Evolutionary conservation across 2,113 vertebrate species (phyloP).

Genomic region (Meleagris gallopavo): DNA sequence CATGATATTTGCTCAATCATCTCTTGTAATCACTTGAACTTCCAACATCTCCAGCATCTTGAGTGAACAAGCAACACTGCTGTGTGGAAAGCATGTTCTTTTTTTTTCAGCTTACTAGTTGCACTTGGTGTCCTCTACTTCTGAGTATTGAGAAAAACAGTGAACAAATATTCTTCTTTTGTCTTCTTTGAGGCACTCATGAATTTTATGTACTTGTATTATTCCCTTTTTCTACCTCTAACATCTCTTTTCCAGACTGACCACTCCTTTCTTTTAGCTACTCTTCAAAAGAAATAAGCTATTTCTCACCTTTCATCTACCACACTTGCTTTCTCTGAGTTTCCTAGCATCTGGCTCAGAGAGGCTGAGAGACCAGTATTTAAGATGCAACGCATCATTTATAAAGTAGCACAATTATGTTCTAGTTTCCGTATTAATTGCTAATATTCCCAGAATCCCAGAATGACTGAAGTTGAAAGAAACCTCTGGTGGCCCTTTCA

Average conservation of each 20-base stretch:
- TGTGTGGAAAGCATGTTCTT: not conserved
- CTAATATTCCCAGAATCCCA: not conserved
- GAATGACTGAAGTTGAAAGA: not conserved
- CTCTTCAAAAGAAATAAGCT: not conserved
- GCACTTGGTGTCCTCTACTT: not conserved
- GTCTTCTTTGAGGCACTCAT: not conserved
- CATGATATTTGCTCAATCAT: rapidly evolving
- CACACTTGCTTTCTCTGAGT: not conserved
- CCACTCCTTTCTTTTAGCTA: not conserved
- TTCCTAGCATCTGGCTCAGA: not conserved
- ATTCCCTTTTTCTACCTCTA: not conserved
- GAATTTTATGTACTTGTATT: not conserved
- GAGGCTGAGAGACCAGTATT: not conserved
- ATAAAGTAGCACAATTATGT: not conserved
- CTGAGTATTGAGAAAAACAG: not conserved
- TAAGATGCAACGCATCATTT: not conserved
- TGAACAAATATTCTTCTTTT: not conserved
- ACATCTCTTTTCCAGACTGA: not conserved
- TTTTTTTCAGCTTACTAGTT: not conserved
- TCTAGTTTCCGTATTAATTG: not conserved
- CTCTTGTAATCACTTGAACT: not conserved
- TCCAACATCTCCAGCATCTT: not conserved
- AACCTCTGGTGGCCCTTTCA: not conserved
- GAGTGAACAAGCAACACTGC: not conserved
- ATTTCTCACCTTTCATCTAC: not conserved